Conservation (phyloP, 2,113 vertebrate genomes). For the Pollachius pollachius region DNA sequence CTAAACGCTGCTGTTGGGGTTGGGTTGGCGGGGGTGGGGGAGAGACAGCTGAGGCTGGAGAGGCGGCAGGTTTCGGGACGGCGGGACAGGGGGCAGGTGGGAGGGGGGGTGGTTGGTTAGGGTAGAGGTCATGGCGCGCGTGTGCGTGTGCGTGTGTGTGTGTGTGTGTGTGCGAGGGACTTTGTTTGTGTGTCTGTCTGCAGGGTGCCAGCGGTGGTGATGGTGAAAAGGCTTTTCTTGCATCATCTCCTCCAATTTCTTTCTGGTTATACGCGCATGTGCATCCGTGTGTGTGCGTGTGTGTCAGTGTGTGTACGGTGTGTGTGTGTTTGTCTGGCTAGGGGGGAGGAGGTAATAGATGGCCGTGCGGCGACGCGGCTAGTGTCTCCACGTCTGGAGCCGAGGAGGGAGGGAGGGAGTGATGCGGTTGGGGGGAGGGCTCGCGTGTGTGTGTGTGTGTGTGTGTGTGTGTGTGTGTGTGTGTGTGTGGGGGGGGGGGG, state of each 20-base stretch:
- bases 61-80: conserved; percentile 18
- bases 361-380: conserved; percentile 55
- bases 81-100: neutral
- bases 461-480: neutral
- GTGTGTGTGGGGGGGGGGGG: neutral
- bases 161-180: neutral
- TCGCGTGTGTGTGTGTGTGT: neutral
- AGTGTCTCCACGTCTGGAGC: conserved; percentile 57
- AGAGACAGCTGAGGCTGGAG: conserved; percentile 28
- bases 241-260: no score
- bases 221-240: no score
- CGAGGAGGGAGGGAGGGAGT: conserved; percentile 23
- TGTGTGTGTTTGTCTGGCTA: conserved; percentile 15
- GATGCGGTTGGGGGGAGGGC: conserved; percentile 36
- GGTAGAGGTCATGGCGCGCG: neutral
- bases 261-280: no score
- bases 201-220: no score
- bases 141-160: neutral
- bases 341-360: conserved; percentile 33
- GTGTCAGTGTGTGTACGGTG: neutral
- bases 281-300: neutral
- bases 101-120: neutral
- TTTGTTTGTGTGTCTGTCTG: neutral
- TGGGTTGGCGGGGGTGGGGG: conserved; percentile 26
- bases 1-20: neutral